A percentile compares a stretch with the other conserved stretches of the same genome.
phyloP scores from a whole-genome alignment of 2,797 vertebrate genomes.

The Falco cherrug region DNA sequence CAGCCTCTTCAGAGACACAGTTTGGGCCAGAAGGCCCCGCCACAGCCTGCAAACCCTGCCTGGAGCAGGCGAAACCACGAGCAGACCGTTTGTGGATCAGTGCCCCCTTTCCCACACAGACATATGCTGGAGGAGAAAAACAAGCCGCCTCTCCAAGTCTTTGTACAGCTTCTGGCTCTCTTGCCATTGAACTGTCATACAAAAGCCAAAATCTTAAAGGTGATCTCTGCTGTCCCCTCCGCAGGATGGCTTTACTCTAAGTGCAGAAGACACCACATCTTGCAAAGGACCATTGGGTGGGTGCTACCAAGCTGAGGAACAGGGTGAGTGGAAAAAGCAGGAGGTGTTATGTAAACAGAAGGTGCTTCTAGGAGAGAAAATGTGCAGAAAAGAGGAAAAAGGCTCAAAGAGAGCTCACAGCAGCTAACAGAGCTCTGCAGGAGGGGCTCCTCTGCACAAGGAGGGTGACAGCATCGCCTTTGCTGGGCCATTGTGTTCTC shows the following conservation, averaged over 20 bases:
- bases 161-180: rapidly evolving
- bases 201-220: background rate
- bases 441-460: background rate
- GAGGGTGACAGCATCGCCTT: background rate
- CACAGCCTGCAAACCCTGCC: background rate
- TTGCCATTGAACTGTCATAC: background rate
- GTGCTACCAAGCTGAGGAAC: background rate
- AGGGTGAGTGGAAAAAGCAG: background rate
- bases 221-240: background rate
- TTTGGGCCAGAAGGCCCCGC: background rate
- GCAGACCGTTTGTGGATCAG: conserved; percentile 41
- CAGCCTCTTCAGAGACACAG: background rate
- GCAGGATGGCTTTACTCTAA: background rate
- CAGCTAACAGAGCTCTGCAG: background rate
- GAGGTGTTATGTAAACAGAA: background rate
- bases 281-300: background rate
- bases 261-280: background rate
- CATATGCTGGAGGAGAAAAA: conserved; percentile 26
- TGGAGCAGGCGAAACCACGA: background rate
- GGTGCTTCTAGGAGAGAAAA: background rate
- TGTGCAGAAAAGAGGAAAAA: background rate
- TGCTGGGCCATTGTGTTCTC: background rate
- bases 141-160: conserved; percentile 15
- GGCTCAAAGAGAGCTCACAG: background rate
- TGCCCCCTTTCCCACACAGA: conserved; percentile 46